Conservation (phyloP, 2,888 invertebrate species). For the Cremastinae sp. region DNA sequence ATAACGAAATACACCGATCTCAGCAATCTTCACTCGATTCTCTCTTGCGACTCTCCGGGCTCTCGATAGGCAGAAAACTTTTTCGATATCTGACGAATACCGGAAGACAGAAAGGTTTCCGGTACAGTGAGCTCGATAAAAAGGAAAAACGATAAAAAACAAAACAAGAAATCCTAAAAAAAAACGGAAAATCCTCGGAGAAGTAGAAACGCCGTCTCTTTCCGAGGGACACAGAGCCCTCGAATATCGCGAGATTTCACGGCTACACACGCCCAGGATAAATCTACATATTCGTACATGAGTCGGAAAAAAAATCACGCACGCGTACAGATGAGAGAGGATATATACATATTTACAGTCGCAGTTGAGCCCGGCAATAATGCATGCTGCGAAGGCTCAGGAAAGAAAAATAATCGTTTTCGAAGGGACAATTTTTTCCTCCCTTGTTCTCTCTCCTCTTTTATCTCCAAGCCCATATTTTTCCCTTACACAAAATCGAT, state of each 20-base stretch:
- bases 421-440: constrained; percentile 54
- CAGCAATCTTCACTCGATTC: constrained; percentile 46
- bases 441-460: constrained; percentile 46
- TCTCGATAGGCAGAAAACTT: constrained; percentile 46
- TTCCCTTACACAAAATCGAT: constrained; percentile 69
- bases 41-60: constrained; percentile 20
- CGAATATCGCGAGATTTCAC: constrained; percentile 52
- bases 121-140: constrained; percentile 13
- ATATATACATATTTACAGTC: constrained; percentile 28
- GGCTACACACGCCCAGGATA: constrained; percentile 23
- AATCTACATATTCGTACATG: constrained; percentile 30
- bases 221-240: constrained; percentile 21
- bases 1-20: constrained; percentile 36
- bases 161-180: constrained; percentile 2
- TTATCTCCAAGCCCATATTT: constrained; percentile 55
- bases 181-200: constrained; percentile 34
- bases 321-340: too few species aligned
- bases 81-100: constrained; percentile 54
- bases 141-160: background rate
- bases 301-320: too few species aligned
- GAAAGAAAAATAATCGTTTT: constrained; percentile 59
- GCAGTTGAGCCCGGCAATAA: constrained; percentile 53
- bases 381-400: constrained; percentile 51
- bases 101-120: constrained; percentile 32
- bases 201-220: constrained; percentile 38